These are phyloP conservation scores for Neotoxoptera formosana DNA, from an alignment of 1,140 invertebrate genomes.

Conservation along the genomic window DNA sequence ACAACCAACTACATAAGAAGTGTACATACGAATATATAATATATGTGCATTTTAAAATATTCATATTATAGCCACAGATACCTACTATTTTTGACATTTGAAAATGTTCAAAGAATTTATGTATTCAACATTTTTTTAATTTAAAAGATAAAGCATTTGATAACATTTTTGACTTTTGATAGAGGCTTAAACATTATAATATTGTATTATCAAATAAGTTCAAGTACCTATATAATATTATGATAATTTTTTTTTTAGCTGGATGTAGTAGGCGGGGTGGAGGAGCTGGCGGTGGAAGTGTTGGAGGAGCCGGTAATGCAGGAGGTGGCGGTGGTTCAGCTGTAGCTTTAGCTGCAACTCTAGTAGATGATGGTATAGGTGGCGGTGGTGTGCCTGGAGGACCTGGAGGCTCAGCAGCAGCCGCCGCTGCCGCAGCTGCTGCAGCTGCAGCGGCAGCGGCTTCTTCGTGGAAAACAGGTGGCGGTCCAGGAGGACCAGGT, in stretches of 20 bases:
- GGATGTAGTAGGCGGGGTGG: constrained; percentile 49
- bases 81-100: not conserved
- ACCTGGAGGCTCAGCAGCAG: not conserved
- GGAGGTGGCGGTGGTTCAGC: not conserved
- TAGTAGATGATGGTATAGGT: constrained; percentile 26
- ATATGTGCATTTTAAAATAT: not conserved
- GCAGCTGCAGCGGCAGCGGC: constrained; percentile 17
- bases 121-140: no score
- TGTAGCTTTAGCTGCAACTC: constrained; percentile 7
- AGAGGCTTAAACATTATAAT: not conserved
- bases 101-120: not conserved
- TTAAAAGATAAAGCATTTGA: not conserved
- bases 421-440: constrained; percentile 23
- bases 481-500: constrained; percentile 33
- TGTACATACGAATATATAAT: not conserved
- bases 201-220: not conserved
- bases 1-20: not conserved
- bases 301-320: not conserved
- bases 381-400: constrained; percentile 14
- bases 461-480: constrained; percentile 38
- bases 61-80: not conserved
- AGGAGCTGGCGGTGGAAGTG: not conserved
- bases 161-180: not conserved
- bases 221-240: not conserved
- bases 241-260: constrained; percentile 20